phyloP scores from a whole-genome alignment of 2,888 invertebrate genomes.

The Tridacna gigas region DNA sequence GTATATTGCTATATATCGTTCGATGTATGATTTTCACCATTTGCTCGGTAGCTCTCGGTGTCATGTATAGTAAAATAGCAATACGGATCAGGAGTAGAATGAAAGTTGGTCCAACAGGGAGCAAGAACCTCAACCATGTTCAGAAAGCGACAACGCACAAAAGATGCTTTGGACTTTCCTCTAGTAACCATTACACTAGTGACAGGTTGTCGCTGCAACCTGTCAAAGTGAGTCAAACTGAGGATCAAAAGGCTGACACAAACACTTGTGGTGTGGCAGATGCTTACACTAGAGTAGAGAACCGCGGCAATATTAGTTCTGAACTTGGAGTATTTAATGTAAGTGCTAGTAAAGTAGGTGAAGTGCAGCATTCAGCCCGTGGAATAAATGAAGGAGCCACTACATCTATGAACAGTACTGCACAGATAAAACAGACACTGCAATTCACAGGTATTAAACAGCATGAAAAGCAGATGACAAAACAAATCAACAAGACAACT shows the following conservation, averaged over 20 bases:
- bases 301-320: neutral
- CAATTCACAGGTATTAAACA: neutral
- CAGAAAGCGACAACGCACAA: neutral
- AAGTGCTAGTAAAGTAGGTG: neutral
- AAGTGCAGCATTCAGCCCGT: neutral
- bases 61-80: neutral
- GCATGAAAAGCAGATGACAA: neutral
- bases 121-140: neutral
- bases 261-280: neutral
- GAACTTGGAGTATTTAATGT: neutral
- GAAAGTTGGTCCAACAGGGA: neutral
- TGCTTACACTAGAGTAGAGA: neutral
- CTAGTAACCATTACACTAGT: neutral
- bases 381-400: neutral
- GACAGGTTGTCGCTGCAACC: neutral
- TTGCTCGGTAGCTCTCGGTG: neutral
- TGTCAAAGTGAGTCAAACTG: neutral
- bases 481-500: conserved; percentile 5
- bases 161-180: too few relatives aligned
- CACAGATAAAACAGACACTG: neutral
- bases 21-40: neutral
- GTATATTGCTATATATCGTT: neutral
- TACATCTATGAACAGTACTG: neutral
- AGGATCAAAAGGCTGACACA: neutral
- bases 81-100: neutral